phyloP scores from a whole-genome alignment of 2,888 invertebrate species.

The Aquatica leii region DNA sequence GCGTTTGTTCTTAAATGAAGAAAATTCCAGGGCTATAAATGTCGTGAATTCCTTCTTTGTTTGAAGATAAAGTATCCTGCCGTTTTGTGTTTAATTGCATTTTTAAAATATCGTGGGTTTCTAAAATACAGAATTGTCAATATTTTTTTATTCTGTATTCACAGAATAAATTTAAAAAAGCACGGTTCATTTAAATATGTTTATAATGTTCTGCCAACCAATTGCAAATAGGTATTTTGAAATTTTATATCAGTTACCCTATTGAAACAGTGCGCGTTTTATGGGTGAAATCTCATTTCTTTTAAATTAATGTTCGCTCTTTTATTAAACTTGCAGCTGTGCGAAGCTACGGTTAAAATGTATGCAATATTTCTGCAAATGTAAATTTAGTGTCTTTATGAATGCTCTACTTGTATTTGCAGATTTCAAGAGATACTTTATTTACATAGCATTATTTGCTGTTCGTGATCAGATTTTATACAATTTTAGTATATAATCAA shows the following conservation, averaged over 20 bases:
- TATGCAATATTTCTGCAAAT: conserved; percentile 29
- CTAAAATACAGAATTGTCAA: too few species aligned
- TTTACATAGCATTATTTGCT: too few species aligned
- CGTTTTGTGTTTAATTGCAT: conserved; percentile 5
- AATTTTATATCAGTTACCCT: conserved; percentile 23
- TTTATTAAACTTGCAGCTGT: conserved; percentile 30
- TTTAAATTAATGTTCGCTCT: conserved; percentile 29
- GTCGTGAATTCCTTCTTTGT: conserved; percentile 13
- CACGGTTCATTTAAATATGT: background rate
- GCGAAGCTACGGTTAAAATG: conserved; percentile 22
- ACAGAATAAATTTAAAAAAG: background rate
- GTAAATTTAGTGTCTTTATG: conserved; percentile 27
- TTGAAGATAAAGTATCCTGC: conserved; percentile 6
- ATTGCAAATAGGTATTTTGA: background rate
- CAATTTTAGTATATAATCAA: too few species aligned
- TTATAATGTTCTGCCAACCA: background rate
- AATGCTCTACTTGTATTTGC: conserved; percentile 20
- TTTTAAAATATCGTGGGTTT: background rate
- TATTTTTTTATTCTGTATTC: too few species aligned
- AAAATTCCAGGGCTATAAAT: conserved; percentile 11
- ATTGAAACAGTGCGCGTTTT: conserved; percentile 23
- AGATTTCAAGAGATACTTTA: conserved; percentile 19
- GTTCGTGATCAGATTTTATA: too few species aligned
- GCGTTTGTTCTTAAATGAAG: background rate
- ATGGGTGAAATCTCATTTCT: conserved; percentile 28